Conservation (phyloP, 2,797 vertebrate genomes). For the Acrossocheilus fasciatus region DNA sequence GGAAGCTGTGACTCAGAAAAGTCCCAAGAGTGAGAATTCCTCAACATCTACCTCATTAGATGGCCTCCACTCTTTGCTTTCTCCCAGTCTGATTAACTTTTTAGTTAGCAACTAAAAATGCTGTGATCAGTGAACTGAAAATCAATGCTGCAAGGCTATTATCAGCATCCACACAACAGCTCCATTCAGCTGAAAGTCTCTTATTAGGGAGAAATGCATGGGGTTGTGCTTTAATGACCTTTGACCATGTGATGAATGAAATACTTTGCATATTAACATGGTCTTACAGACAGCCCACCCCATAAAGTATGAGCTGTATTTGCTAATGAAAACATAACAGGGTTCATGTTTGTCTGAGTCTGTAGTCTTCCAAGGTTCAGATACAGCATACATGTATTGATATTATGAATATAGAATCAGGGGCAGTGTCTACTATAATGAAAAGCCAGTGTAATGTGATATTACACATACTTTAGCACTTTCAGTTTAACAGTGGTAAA, state of each 20-base stretch:
- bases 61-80: slow-evolving; percentile 55
- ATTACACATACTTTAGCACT: background rate
- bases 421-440: background rate
- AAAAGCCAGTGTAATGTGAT: background rate
- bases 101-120: slow-evolving; percentile 18
- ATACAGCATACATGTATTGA: background rate
- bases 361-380: background rate
- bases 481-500: background rate
- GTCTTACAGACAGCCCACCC: background rate
- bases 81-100: slow-evolving; percentile 37
- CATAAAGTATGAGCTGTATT: background rate
- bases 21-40: slow-evolving; percentile 69
- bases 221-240: background rate
- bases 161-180: slow-evolving; percentile 11
- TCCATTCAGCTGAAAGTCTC: background rate
- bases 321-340: background rate
- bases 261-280: slow-evolving; percentile 12
- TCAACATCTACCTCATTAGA: slow-evolving; percentile 73
- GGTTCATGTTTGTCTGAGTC: background rate
- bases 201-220: background rate
- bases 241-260: slow-evolving; percentile 20
- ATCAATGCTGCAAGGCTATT: slow-evolving; percentile 8
- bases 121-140: slow-evolving; percentile 31
- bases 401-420: background rate
- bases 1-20: slow-evolving; percentile 64